These are phyloP conservation scores for Nemopilema nomurai DNA, from an alignment of 30 jellyfish, hydroid and myxozoan species.

Conservation along the genomic window DNA sequence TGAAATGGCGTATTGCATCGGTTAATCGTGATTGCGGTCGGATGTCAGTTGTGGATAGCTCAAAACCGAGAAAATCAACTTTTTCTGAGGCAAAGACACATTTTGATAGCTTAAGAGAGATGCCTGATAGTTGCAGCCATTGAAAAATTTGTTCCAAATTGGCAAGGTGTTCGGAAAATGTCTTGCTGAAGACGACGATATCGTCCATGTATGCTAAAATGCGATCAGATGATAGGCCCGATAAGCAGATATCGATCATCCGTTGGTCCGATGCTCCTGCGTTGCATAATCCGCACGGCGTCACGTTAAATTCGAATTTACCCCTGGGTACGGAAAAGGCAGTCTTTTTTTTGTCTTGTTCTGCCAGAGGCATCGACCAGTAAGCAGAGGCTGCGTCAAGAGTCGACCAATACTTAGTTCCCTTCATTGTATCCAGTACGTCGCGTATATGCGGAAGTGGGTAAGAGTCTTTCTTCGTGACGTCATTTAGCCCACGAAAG, in stretches of 20 bases:
- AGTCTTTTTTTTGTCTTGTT: constrained; percentile 43
- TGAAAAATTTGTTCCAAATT: constrained; percentile 27
- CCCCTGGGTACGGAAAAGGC: constrained; percentile 58
- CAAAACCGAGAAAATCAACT: constrained; percentile 43
- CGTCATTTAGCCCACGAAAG: constrained; percentile 47
- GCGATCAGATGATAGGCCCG: constrained; percentile 26
- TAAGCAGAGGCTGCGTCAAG: constrained; percentile 55
- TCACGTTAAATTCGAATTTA: constrained; percentile 42
- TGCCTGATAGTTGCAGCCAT: constrained; percentile 18
- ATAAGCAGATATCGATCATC: constrained; percentile 36
- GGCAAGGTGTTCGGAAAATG: constrained; percentile 17
- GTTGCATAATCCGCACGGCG: constrained; percentile 31
- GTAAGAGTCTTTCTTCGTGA: constrained; percentile 23
- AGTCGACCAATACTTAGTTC: constrained; percentile 30
- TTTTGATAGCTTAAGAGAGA: constrained; percentile 32
- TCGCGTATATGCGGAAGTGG: constrained; percentile 52
- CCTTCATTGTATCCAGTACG: constrained; percentile 28
- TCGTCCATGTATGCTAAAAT: constrained; percentile 38
- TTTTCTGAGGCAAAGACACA: constrained; percentile 33
- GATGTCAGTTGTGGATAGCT: constrained; percentile 21
- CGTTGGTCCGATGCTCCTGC: constrained; percentile 60
- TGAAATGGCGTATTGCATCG: constrained; percentile 9
- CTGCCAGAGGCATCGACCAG: constrained; percentile 64
- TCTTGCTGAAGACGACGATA: constrained; percentile 15
- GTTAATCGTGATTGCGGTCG: constrained; percentile 48